Percentiles rank a stretch among this genome's conserved stretches.
Evolutionary conservation across 2,888 invertebrate genomes (phyloP).

Genomic region (Odiellus spinosus): DNA sequence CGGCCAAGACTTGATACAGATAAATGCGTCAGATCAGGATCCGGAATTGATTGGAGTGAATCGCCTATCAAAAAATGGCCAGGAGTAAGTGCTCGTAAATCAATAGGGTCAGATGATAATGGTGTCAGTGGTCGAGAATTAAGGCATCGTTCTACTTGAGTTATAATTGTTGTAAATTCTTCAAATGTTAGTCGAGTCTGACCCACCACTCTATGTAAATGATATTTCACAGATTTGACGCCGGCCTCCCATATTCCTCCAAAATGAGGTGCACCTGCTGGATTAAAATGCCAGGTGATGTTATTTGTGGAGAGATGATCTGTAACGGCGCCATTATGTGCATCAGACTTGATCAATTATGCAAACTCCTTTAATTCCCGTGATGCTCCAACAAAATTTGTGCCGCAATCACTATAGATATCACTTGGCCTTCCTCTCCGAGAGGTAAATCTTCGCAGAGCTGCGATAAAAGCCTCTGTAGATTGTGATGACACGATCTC

Average conservation of each 20-base stretch:
- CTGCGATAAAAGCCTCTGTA: slow-evolving; percentile 13
- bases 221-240: slow-evolving; percentile 14
- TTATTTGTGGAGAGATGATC: too few relatives aligned
- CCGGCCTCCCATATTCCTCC: slow-evolving; percentile 16
- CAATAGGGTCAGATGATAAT: slow-evolving; percentile 20
- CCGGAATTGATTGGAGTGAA: slow-evolving; percentile 19
- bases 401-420: slow-evolving; percentile 17
- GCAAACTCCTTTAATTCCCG: too few relatives aligned
- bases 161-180: too few relatives aligned
- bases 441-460: slow-evolving; percentile 14
- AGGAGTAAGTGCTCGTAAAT: slow-evolving; percentile 22
- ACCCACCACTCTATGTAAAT: slow-evolving; percentile 19
- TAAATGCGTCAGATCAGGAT: slow-evolving; percentile 17
- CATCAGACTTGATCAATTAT: too few relatives aligned
- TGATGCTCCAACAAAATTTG: slow-evolving; percentile 16
- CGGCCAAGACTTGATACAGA: slow-evolving; percentile 15
- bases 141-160: too few relatives aligned
- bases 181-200: slow-evolving; percentile 21
- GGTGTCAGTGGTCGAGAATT: slow-evolving; percentile 24
- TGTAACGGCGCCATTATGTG: too few relatives aligned
- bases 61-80: slow-evolving; percentile 25
- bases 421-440: too few relatives aligned
- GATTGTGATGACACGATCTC: slow-evolving; percentile 13
- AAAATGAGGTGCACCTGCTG: slow-evolving; percentile 15
- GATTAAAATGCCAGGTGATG: slow-evolving; percentile 20